phyloP scores from a whole-genome alignment of 1,140 invertebrate species.

The Tetraneura akinire region DNA sequence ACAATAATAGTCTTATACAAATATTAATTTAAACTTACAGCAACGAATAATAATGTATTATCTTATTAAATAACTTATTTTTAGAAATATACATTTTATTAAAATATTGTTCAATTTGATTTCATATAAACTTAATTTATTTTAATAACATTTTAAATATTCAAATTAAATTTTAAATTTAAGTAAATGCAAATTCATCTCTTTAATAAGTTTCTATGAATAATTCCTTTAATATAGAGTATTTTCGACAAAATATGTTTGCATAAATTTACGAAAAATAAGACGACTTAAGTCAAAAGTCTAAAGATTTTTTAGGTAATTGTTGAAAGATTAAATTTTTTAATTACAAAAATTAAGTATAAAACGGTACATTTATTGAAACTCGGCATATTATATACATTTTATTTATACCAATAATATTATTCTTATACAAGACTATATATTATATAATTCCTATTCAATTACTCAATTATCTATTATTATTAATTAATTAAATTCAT shows the following conservation, averaged over 20 bases:
- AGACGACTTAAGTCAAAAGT: not conserved
- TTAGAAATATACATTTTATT: not conserved
- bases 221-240: not conserved
- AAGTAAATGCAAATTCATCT: not conserved
- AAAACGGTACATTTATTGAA: not conserved
- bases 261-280: not conserved
- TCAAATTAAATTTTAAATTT: slow-evolving; percentile 8
- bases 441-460: not conserved
- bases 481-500: no score
- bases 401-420: not conserved
- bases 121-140: not conserved
- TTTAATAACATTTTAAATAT: not conserved
- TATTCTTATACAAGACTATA: no score
- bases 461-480: no score
- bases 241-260: not conserved
- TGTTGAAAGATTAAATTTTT: not conserved
- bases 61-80: not conserved
- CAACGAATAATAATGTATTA: not conserved
- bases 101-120: not conserved
- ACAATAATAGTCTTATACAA: no score
- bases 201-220: not conserved
- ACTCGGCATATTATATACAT: not conserved
- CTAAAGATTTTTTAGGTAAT: not conserved
- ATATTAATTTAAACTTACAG: no score
- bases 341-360: not conserved